phyloP scores from a whole-genome alignment of 53 echinoderm and acorn worm genomes.

The Astropecten irregularis region DNA sequence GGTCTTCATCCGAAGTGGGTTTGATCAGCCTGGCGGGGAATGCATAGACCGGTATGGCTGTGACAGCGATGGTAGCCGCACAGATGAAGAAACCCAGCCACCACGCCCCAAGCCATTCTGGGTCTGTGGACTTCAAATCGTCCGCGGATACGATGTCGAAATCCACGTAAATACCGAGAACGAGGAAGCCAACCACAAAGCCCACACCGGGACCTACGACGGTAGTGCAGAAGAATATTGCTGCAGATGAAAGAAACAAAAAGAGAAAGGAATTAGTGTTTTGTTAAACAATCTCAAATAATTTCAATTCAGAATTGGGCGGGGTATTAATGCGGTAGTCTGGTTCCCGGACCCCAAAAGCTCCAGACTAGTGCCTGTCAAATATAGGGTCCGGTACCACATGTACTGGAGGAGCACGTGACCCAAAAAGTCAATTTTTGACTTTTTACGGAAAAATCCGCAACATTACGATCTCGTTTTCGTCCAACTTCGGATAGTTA shows the following conservation, averaged over 20 bases:
- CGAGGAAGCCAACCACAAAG: slow-evolving; percentile 47
- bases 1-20: not conserved
- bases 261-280: not conserved
- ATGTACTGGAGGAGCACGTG: too few relatives aligned
- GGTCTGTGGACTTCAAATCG: slow-evolving; percentile 23
- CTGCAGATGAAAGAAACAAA: not conserved
- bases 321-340: too few relatives aligned
- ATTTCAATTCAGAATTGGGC: too few relatives aligned
- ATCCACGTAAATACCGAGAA: slow-evolving; percentile 63
- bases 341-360: too few relatives aligned
- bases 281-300: too few relatives aligned
- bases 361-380: too few relatives aligned
- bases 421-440: too few relatives aligned
- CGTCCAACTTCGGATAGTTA: too few relatives aligned
- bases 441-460: too few relatives aligned
- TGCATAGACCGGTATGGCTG: slow-evolving; percentile 49
- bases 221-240: slow-evolving; percentile 66
- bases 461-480: too few relatives aligned
- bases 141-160: slow-evolving; percentile 15
- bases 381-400: too few relatives aligned
- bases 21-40: slow-evolving; percentile 46
- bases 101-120: slow-evolving; percentile 70
- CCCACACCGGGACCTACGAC: slow-evolving; percentile 63
- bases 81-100: slow-evolving; percentile 64
- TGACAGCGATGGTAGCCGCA: slow-evolving; percentile 28